phyloP scores from a whole-genome alignment of 2,888 invertebrate species.

The Mesodorylaimus sp. region DNA sequence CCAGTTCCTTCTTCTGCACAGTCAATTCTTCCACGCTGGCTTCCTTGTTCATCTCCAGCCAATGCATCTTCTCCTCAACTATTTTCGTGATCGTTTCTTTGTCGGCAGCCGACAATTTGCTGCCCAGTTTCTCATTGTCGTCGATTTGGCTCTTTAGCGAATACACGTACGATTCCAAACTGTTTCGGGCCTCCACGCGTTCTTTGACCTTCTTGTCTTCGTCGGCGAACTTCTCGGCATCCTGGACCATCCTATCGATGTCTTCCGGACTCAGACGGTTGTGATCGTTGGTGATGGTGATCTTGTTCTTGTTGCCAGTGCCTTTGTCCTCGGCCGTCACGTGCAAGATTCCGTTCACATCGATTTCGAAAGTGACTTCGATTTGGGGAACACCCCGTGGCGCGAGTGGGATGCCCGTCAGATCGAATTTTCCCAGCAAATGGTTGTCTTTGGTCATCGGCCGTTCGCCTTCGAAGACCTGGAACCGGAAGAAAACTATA shows the following conservation, averaged over 20 bases:
- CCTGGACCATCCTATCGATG: slow-evolving; percentile 97
- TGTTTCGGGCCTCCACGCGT: slow-evolving; percentile 83
- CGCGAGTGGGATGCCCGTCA: slow-evolving; percentile 88
- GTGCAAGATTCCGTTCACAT: too few relatives aligned
- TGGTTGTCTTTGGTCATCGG: too few relatives aligned
- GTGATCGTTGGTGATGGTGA: too few relatives aligned
- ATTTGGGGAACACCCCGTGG: too few relatives aligned
- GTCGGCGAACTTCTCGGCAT: too few relatives aligned
- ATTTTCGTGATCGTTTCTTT: slow-evolving; percentile 79
- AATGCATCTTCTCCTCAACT: slow-evolving; percentile 90
- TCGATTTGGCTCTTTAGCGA: slow-evolving; percentile 85
- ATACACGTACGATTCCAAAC: slow-evolving; percentile 89
- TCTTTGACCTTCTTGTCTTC: slow-evolving; percentile 86
- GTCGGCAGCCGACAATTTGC: slow-evolving; percentile 61
- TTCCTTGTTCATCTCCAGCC: slow-evolving; percentile 76
- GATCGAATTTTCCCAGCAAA: slow-evolving; percentile 91
- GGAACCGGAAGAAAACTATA: too few relatives aligned
- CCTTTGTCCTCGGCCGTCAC: slow-evolving; percentile 95
- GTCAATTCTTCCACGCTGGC: slow-evolving; percentile 41
- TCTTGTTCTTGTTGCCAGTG: too few relatives aligned
- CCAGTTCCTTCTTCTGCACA: slow-evolving; percentile 77
- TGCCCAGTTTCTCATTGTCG: slow-evolving; percentile 90
- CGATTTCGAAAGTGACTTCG: too few relatives aligned
- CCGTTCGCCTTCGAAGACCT: slow-evolving; percentile 86
- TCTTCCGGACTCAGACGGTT: slow-evolving; percentile 89